phyloP scores from a whole-genome alignment of 2,113 vertebrate species.

The Phainopepla nitens region DNA sequence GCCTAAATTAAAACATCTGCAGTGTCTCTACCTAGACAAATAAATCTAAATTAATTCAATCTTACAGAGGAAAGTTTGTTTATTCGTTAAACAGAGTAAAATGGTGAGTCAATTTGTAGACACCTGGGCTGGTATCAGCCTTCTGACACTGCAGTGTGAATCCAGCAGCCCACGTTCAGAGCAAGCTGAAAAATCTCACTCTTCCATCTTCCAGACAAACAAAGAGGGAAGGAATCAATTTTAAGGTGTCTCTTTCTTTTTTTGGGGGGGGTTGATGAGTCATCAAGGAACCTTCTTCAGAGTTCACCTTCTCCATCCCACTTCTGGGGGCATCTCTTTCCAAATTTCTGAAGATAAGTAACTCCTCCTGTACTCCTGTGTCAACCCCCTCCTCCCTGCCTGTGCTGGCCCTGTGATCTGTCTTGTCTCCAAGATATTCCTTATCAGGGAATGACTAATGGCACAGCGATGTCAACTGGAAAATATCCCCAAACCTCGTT shows the following conservation, averaged over 20 bases:
- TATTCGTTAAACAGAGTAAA: conserved; percentile 50
- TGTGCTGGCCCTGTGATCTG: neutral
- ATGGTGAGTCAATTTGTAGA: conserved; percentile 33
- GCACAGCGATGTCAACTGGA: neutral
- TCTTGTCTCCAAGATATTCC: neutral
- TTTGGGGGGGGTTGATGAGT: neutral
- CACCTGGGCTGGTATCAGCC: neutral
- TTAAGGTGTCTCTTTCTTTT: neutral
- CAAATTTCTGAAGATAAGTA: neutral
- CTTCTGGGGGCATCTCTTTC: neutral
- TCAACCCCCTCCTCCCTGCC: neutral
- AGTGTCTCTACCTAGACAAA: conserved; percentile 29
- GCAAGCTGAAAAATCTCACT: neutral
- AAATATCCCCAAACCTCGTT: neutral
- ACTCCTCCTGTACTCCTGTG: neutral
- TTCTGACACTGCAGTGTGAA: neutral
- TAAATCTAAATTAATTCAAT: conserved; percentile 51
- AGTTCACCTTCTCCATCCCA: neutral
- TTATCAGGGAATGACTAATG: neutral
- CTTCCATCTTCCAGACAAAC: conserved; percentile 32
- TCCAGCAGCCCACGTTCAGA: neutral
- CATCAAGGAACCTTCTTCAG: neutral
- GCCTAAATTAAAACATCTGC: conserved; percentile 38
- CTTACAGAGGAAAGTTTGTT: conserved; percentile 26
- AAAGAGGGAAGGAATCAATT: conserved; percentile 2